These are phyloP conservation scores for Aspidiotus rigidus DNA, from an alignment of 2,888 invertebrate species.

Conservation along the genomic window DNA sequence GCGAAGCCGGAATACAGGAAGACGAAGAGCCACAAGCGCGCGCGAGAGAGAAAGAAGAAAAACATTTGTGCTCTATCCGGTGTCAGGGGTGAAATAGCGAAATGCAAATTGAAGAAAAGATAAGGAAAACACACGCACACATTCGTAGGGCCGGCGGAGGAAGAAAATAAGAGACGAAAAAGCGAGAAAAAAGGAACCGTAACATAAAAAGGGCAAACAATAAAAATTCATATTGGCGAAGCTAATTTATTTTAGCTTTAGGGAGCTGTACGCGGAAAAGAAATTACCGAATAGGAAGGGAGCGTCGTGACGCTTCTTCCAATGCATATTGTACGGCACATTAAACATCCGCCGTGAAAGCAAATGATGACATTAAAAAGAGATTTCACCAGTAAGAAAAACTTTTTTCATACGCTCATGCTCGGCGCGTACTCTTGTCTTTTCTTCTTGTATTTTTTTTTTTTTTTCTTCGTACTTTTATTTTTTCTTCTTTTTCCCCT, in stretches of 20 bases:
- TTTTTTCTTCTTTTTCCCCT: constrained; percentile 7
- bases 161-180: constrained; percentile 33
- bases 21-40: not conserved
- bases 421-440: constrained; percentile 20
- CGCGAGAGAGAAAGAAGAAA: not conserved
- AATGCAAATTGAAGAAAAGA: constrained; percentile 32
- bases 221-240: constrained; percentile 39
- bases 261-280: constrained; percentile 32
- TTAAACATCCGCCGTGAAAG: constrained; percentile 34
- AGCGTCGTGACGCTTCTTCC: constrained; percentile 32
- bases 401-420: constrained; percentile 22
- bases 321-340: constrained; percentile 34
- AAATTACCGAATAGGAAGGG: constrained; percentile 29
- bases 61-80: constrained; percentile 8
- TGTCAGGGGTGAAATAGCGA: constrained; percentile 22
- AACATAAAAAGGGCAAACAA: constrained; percentile 36
- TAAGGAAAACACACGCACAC: not conserved
- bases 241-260: constrained; percentile 39
- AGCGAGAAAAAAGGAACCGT: constrained; percentile 32
- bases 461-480: not conserved
- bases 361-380: constrained; percentile 35
- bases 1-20: constrained; percentile 17
- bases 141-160: constrained; percentile 8
- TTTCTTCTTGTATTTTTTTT: not conserved
- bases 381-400: constrained; percentile 34